Evolutionary conservation across 2,888 invertebrate species (phyloP).

Genomic region (Glyphotaelius pellucidus): DNA sequence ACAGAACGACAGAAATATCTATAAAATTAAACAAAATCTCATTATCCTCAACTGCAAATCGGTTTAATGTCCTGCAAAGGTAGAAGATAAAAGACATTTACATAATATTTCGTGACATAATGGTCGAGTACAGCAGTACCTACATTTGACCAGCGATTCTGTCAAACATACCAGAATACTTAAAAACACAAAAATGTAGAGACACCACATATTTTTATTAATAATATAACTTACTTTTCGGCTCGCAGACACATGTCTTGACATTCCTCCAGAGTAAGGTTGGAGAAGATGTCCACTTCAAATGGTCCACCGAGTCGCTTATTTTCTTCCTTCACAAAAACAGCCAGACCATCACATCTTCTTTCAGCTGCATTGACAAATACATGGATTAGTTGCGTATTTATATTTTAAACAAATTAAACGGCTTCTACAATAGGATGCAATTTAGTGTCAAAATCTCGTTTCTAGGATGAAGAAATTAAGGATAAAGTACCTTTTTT

Average conservation of each 20-base stretch:
- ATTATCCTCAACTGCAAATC: not conserved
- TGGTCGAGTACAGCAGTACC: too few relatives aligned
- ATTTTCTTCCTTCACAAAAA: slow-evolving; percentile 93
- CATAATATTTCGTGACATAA: too few relatives aligned
- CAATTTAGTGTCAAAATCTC: not conserved
- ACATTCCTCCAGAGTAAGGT: slow-evolving; percentile 91
- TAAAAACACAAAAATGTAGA: too few relatives aligned
- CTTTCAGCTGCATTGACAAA: slow-evolving; percentile 81
- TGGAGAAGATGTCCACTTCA: slow-evolving; percentile 91
- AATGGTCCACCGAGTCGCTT: slow-evolving; percentile 92
- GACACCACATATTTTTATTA: too few relatives aligned
- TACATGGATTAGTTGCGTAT: not conserved
- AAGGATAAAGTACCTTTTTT: not conserved
- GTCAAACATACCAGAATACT: too few relatives aligned
- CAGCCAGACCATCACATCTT: slow-evolving; percentile 90
- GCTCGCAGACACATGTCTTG: slow-evolving; percentile 91
- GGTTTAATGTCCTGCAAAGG: not conserved
- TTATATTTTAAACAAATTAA: not conserved
- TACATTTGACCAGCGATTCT: not conserved
- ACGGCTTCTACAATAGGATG: not conserved
- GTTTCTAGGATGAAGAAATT: not conserved
- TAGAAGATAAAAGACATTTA: slow-evolving; percentile 59
- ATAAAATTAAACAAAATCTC: slow-evolving; percentile 62
- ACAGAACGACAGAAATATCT: slow-evolving; percentile 92
- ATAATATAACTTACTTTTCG: slow-evolving; percentile 81